phyloP scores from a whole-genome alignment of 2,113 vertebrate genomes.

The Nothocercus nigrocapillus region DNA sequence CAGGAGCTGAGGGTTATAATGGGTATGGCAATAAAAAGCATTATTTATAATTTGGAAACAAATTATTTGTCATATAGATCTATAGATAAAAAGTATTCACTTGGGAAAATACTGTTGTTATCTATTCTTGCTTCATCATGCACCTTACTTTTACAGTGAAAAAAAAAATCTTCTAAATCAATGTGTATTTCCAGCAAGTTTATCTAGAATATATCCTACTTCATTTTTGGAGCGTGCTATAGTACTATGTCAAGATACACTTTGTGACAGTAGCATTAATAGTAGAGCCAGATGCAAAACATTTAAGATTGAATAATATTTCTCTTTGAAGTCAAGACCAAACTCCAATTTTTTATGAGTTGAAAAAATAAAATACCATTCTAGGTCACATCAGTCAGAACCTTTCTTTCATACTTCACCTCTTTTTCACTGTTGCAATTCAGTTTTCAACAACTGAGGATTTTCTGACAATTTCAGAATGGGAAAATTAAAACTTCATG shows the following conservation, averaged over 20 bases:
- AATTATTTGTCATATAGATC: background rate
- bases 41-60: background rate
- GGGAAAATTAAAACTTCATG: background rate
- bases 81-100: background rate
- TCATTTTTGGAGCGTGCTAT: background rate
- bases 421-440: background rate
- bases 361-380: background rate
- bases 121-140: background rate
- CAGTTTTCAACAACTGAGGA: background rate
- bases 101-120: background rate
- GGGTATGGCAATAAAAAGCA: background rate
- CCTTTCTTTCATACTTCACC: background rate
- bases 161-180: background rate
- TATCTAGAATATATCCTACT: background rate
- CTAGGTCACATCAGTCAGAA: background rate
- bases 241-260: background rate
- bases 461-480: background rate
- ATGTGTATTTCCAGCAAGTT: background rate
- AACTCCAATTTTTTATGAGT: background rate
- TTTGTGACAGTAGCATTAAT: background rate
- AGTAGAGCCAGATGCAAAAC: background rate
- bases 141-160: background rate
- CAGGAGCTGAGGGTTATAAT: background rate
- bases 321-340: background rate
- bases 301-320: background rate